Evolutionary conservation across 2,797 vertebrate species (phyloP), one percentile per base, ranked within the genome.

Genomic region (Sylvilagus floridanus): DNA sequence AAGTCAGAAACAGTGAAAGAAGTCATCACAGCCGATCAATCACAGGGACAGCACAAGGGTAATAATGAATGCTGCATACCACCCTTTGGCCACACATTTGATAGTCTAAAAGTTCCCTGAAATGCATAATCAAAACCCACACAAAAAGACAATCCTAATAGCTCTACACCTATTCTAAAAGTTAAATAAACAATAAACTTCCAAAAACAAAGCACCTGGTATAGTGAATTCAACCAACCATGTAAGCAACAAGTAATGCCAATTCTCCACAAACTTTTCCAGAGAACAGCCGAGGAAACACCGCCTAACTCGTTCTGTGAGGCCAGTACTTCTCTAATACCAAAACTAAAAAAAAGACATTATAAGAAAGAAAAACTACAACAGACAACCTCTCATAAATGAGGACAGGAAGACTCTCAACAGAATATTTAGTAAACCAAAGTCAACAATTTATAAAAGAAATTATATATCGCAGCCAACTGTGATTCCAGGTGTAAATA

Each of bases 1-100:
- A 22, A 63, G 68, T 60, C 30, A 69, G 42, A 42, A 37, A 1
- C 17, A 62, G 75, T 28, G 60, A 66, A 28, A 28, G 30, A 54
- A 84, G 22, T 78, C 68, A 50, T 72, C 84, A 94, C 17, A 81
- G 73, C 19, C 73, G 47, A 90, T 86, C 75, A 68, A 90, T 86
- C 75, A 62, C 76, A 81, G 21, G 22, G 52, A 50, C 26, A 50
- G 50, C n/a, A 78, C 1, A 84, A 12, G 54, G 13, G 63, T 77
- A 76, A 83, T 32, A 73, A 84, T 52, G 19, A 79, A 72, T 65
- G 52, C 32, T 85, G 72, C 12, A 65, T 79, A 90, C 22, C 77
- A 50, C 14, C 37, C 30, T 69, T 47, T 12, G 7, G 30, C 30
- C 35, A 81, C 37, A 81, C 91, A 94, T 37, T 37, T 35, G 16